Base-by-base conservation (phyloP, 2,888 invertebrate genomes). In the Trichogramma dendrolimi region DNA sequence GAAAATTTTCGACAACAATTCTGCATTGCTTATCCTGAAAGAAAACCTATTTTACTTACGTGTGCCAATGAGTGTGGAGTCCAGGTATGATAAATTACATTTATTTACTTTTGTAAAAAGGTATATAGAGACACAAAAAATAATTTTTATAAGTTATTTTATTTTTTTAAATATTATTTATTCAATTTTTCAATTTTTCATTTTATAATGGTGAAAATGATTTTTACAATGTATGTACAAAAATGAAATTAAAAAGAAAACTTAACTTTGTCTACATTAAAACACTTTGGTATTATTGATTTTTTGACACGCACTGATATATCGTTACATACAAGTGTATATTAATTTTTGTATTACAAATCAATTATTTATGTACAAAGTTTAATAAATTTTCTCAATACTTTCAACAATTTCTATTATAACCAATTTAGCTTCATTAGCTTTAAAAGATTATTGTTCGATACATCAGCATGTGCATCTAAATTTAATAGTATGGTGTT, bases 1-100 rank as follows among this genome's bases (percentile, higher is more conserved):
- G 91, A 92, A 77, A 91, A 90, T 76, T 92, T 92, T 74, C 83
- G 91, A 11, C 82, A 84, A 56, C 91, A 92, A 71, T 90, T 85
- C 78, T 79, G 81, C 59, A 79, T 82, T 58, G 80, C 82, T 55
- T 86, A 83, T 76, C 82, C 83, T 0, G 76, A 84, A 41, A 82
- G 89, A 55, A 85, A 86, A 66, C 88, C 89, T 0, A 72, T 91
- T 58, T 81, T 91, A 49, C 75, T 92, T 58, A 89, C 87, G 56
- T 83, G 86, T 50, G 86, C 86, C 56, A 92, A 92, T 74, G 92
- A 92, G 79, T 91, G 89, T 73, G 86, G 86, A 54, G 81, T 90
- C 63, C 88, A 90, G 85, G 91, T 90, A 78, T 70, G 27, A 27
- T 27, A 27, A 1, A 27, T 27, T 27, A 27, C 27, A 27, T 27